A percentile compares a stretch with the other conserved stretches of the same genome.
phyloP scores from a whole-genome alignment of 30 jellyfish, hydroid and myxozoan genomes.

The Morbakka virulenta region DNA sequence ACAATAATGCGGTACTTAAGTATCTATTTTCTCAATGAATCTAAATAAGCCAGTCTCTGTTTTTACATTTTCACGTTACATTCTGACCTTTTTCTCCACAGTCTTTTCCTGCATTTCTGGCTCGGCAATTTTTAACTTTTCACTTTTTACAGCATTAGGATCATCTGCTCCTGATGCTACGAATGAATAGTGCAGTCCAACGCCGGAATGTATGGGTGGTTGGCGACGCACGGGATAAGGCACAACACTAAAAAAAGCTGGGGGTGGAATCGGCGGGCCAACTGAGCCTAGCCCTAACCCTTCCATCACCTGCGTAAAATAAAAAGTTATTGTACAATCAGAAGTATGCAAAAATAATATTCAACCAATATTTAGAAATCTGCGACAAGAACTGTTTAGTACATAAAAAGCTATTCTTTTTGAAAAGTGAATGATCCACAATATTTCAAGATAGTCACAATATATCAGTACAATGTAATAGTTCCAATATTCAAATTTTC shows the following conservation, averaged over 20 bases:
- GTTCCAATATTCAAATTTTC: no score
- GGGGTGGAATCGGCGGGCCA: conserved; percentile 95
- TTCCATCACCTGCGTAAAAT: conserved; percentile 66
- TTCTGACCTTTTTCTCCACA: conserved; percentile 68
- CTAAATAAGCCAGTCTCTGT: no score
- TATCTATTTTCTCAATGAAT: no score
- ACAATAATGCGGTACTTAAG: no score
- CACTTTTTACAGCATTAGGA: conserved; percentile 60
- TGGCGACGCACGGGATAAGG: conserved; percentile 76
- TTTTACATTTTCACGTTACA: not conserved
- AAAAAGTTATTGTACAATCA: not conserved
- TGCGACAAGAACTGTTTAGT: no score
- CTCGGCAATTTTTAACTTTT: conserved; percentile 29
- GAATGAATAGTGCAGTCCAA: conserved; percentile 60
- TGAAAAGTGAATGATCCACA: no score
- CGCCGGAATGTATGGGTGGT: conserved; percentile 52
- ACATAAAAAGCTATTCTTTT: no score
- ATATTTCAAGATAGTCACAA: no score
- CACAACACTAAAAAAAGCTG: conserved; percentile 80
- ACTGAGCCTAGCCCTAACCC: conserved; percentile 88
- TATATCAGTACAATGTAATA: no score
- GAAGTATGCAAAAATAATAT: no score
- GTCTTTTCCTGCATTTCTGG: conserved; percentile 63
- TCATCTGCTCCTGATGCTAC: conserved; percentile 65
- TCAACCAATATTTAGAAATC: no score